Evolutionary conservation across 2,797 vertebrate species (phyloP).

Genomic region (Darevskia nairensis): DNA sequence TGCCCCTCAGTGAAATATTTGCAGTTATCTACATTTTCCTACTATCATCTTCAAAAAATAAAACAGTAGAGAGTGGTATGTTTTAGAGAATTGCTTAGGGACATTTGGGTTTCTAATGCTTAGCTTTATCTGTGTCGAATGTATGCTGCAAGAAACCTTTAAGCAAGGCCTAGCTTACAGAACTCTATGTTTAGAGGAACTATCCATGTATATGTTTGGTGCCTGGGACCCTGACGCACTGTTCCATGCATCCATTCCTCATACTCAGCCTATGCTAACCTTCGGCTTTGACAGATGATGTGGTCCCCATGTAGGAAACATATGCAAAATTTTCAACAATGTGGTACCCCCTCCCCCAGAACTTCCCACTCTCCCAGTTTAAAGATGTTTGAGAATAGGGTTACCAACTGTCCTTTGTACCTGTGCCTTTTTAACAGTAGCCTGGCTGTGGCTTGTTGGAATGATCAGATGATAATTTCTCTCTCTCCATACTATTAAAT

Average conservation of each 20-base stretch:
- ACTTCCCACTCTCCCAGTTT: background rate
- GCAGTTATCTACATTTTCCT: slow-evolving; percentile 19
- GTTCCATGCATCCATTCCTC: background rate
- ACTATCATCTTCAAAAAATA: background rate
- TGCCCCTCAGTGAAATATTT: slow-evolving; percentile 5
- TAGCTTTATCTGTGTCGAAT: slow-evolving; percentile 50
- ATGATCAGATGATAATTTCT: background rate
- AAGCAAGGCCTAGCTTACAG: background rate
- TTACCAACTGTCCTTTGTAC: background rate
- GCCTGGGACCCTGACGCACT: background rate
- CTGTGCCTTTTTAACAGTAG: background rate
- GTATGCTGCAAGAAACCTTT: slow-evolving; percentile 27
- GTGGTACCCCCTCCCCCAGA: background rate
- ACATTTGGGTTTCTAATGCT: slow-evolving; percentile 52
- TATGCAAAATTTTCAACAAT: background rate
- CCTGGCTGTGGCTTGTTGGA: background rate
- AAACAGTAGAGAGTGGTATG: slow-evolving; percentile 16
- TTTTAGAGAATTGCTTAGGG: slow-evolving; percentile 57
- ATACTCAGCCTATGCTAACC: background rate
- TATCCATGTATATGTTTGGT: background rate
- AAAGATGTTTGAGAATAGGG: background rate
- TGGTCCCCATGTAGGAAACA: background rate
- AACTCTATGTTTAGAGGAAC: accelerated
- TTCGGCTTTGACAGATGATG: background rate
- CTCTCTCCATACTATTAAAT: background rate